A percentile compares a stretch with the other conserved stretches of the same genome.
Conservation (phyloP, 2,113 vertebrate genomes). For the Microtus pennsylvanicus region DNA sequence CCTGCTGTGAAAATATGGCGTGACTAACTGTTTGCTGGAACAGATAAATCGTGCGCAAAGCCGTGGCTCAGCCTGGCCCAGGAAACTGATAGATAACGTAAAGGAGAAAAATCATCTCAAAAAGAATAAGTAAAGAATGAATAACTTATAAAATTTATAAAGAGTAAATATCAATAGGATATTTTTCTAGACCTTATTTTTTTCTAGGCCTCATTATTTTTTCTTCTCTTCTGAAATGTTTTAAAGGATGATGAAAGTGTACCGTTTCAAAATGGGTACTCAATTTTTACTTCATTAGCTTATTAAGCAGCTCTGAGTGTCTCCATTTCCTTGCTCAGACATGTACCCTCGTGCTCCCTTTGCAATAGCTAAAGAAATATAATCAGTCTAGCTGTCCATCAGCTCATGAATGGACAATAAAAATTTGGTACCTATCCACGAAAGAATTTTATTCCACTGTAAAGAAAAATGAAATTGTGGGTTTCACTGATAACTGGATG, state of each 20-base stretch:
- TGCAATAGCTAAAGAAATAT: background rate
- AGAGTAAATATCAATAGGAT: background rate
- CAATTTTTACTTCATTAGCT: background rate
- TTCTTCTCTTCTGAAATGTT: background rate
- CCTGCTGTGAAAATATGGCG: slow-evolving; percentile 34
- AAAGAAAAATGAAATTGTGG: background rate
- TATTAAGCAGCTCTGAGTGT: background rate
- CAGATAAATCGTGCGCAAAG: background rate
- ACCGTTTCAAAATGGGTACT: background rate
- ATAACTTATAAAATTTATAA: background rate
- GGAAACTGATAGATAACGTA: background rate
- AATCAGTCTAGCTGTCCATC: background rate
- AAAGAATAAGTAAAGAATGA: background rate
- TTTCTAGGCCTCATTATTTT: background rate
- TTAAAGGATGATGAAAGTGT: no score
- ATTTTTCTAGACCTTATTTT: background rate
- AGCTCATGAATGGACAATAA: background rate
- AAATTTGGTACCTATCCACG: background rate
- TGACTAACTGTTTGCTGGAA: background rate
- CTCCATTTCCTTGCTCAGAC: background rate
- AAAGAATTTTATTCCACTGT: background rate
- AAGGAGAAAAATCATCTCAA: background rate
- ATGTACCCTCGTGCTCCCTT: background rate
- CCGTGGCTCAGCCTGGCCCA: background rate
- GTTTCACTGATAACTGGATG: background rate